Evolutionary conservation across 92 coral and sea anemone species (phyloP), one percentile per base, ranked within the genome.

Genomic region (Plumapathes pennacea): DNA sequence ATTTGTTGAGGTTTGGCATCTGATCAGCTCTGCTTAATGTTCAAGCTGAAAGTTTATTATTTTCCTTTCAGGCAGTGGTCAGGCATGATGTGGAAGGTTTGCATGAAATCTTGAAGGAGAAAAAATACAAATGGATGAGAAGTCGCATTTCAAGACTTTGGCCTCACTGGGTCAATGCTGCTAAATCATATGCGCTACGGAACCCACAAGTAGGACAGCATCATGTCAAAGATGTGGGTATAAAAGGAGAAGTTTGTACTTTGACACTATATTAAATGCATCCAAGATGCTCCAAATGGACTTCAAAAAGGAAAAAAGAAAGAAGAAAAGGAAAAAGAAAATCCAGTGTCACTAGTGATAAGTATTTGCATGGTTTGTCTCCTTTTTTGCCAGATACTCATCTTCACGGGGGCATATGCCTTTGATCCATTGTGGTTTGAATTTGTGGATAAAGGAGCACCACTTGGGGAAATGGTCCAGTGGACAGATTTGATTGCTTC

Each of bases 401-500:
- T 90, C 25, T 82, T 82, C 45, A 67, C 86, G 47, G 97, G 97
- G 7, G 57, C 95, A 12, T 83, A 81, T 46, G 85, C 82, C 4
- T 21, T 9, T 37, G 71, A 69, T 42, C 95, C 97, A 1, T 4
- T 3, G 2, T 72, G 89, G 60, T 74, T 90, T 32, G 22, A 59
- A 8, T 12, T 10, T 5, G 95, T 95, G 0, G 78, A 27, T 34
- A 32, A 19, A 5, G 97, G 97, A 22, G 97, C 90, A 0, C 95
- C 97, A 3, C 54, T 90, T 50, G 97, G 97, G 2, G 97, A 90
- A 60, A 49, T 90, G 66, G 85, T 90, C 0, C 97, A 90, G 50
- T 90, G 97, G 97, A 86, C 82, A 57, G 97, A 90, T 46, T 32
- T 86, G 38, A 45, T 90, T 21, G 72, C 85, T 9, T 49, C 97